Evolutionary conservation across 2,888 invertebrate genomes (phyloP).

Genomic region (Pyrrhosoma nymphula): DNA sequence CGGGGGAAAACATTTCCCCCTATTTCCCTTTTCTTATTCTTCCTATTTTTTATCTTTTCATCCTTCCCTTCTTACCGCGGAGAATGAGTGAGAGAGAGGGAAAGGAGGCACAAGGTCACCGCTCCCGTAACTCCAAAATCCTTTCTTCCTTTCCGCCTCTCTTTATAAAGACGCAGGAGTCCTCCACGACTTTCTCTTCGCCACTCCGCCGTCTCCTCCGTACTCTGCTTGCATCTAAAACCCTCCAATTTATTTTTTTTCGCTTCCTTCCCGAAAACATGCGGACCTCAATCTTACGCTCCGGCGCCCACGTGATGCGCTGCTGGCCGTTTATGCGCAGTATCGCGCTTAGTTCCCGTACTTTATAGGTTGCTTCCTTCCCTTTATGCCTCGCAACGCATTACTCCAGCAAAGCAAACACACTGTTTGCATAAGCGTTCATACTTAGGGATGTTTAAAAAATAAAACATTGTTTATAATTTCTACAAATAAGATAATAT

Average conservation of each 20-base stretch:
- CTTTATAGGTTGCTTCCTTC: neutral
- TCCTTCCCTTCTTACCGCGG: neutral
- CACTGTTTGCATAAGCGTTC: too few relatives aligned
- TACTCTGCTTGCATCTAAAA: neutral
- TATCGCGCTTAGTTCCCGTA: neutral
- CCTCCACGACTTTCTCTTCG: neutral
- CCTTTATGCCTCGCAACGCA: neutral
- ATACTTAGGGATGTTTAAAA: too few relatives aligned
- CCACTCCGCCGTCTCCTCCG: too few relatives aligned
- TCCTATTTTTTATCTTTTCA: neutral
- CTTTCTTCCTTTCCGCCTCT: neutral
- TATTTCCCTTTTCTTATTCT: neutral
- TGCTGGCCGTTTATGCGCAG: neutral
- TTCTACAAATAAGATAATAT: too few relatives aligned
- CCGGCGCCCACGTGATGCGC: neutral
- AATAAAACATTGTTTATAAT: too few relatives aligned
- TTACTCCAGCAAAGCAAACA: too few relatives aligned
- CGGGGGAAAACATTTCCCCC: neutral
- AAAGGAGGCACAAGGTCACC: slow-evolving; percentile 10
- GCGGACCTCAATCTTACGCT: slow-evolving; percentile 22
- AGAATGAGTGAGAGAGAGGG: neutral
- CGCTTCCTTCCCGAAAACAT: neutral
- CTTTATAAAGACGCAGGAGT: slow-evolving; percentile 9
- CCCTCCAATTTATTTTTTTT: neutral
- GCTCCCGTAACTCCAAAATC: neutral